A percentile compares a stretch with the other conserved stretches of the same genome.
phyloP scores from a whole-genome alignment of 2,888 invertebrate genomes.

The Poecilobothrus nobilitatus region DNA sequence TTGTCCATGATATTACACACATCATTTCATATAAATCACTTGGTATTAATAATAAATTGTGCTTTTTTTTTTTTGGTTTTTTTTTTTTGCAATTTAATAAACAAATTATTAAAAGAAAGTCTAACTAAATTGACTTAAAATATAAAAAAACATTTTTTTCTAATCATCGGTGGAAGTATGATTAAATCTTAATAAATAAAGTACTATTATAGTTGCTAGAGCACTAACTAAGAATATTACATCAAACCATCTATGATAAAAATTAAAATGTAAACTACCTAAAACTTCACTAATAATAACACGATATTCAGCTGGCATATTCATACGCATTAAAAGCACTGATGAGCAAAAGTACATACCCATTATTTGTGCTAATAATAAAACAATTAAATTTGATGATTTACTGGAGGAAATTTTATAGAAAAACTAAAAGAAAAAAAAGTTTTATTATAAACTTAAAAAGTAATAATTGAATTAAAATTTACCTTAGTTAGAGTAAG shows the following conservation, averaged over 20 bases:
- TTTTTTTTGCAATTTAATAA: too few species aligned
- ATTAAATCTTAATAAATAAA: constrained; percentile 69
- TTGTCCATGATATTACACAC: too few species aligned
- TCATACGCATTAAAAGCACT: constrained; percentile 95
- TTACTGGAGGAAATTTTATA: constrained; percentile 98
- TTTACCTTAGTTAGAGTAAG: constrained; percentile 91
- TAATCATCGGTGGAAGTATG: neutral
- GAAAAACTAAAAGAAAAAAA: constrained; percentile 68
- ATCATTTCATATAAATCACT: too few species aligned
- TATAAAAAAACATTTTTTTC: neutral
- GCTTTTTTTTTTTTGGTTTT: too few species aligned
- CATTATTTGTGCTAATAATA: constrained; percentile 97
- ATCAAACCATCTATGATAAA: constrained; percentile 99
- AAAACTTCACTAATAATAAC: constrained; percentile 78
- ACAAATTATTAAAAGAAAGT: neutral
- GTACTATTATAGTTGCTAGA: constrained; percentile 85
- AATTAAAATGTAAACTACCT: constrained; percentile 95
- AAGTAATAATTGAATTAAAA: neutral
- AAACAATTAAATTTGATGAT: constrained; percentile 95
- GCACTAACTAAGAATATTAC: constrained; percentile 98
- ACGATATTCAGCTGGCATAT: constrained; percentile 96
- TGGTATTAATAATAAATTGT: too few species aligned
- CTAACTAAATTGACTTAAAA: neutral
- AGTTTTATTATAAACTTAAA: neutral
- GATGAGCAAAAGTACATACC: constrained; percentile 99